phyloP scores from a whole-genome alignment of 2,113 vertebrate genomes.

The Neodontobutis hainanensis region DNA sequence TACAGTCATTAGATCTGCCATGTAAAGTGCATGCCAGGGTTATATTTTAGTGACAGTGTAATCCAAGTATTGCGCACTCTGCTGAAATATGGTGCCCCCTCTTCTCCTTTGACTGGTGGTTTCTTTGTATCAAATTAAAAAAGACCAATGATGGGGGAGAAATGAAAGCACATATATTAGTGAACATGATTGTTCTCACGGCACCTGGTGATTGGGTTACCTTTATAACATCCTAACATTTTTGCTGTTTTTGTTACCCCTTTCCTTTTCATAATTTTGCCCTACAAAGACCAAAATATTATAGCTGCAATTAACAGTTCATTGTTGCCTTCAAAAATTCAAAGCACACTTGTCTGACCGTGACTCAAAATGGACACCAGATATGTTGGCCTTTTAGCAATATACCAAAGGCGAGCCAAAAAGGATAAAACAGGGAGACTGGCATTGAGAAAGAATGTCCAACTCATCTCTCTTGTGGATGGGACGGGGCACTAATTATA shows the following conservation, averaged over 20 bases:
- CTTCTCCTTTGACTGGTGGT: not conserved
- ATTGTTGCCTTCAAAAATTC: not conserved
- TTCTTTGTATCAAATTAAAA: slow-evolving; percentile 6
- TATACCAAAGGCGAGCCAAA: not conserved
- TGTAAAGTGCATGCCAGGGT: slow-evolving; percentile 38
- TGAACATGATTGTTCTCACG: too few species aligned
- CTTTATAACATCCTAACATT: not conserved
- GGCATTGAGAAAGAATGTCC: not conserved
- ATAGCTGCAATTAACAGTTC: too few species aligned
- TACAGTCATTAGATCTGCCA: slow-evolving; percentile 3
- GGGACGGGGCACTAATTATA: not conserved
- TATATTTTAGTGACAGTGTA: slow-evolving; percentile 44
- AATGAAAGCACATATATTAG: too few species aligned
- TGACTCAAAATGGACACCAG: not conserved
- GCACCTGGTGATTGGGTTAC: not conserved
- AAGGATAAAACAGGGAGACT: not conserved
- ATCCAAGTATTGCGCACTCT: slow-evolving; percentile 27
- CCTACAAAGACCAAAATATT: too few species aligned
- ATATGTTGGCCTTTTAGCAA: not conserved
- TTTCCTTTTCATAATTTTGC: too few species aligned
- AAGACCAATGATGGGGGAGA: too few species aligned
- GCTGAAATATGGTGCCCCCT: slow-evolving; percentile 22
- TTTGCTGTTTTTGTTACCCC: too few species aligned
- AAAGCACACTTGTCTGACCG: not conserved
- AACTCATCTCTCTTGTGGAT: not conserved